A percentile compares a stretch with the other conserved stretches of the same genome.
These are phyloP conservation scores for Sclerurus mexicanus DNA, from an alignment of 2,113 vertebrate species.

Conservation along the genomic window DNA sequence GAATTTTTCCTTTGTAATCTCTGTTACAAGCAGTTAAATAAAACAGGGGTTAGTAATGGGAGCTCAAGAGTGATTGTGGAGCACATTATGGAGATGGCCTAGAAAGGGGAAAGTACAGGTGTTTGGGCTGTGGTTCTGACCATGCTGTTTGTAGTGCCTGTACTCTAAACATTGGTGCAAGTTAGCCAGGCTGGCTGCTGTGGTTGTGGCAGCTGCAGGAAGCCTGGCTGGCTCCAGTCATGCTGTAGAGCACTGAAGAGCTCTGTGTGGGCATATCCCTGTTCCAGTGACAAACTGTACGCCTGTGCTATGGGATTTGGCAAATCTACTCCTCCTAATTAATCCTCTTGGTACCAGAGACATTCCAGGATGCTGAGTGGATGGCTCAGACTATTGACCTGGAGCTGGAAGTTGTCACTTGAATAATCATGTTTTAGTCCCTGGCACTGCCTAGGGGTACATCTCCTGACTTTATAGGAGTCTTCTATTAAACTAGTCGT, in stretches of 20 bases:
- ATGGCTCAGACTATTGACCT: neutral
- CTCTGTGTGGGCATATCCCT: neutral
- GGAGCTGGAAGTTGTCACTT: neutral
- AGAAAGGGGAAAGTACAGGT: neutral
- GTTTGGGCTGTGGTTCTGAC: neutral
- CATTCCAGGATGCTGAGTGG: neutral
- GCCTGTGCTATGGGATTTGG: neutral
- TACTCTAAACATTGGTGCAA: neutral
- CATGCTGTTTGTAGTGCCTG: neutral
- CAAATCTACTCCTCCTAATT: neutral
- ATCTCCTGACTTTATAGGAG: neutral
- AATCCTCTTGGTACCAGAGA: neutral
- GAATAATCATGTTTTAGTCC: neutral
- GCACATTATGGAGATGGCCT: neutral
- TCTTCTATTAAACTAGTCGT: neutral
- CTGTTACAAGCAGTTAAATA: neutral
- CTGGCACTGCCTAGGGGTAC: neutral
- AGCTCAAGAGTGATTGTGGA: neutral
- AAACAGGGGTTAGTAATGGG: neutral
- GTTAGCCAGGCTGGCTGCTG: neutral
- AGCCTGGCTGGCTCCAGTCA: rapidly evolving
- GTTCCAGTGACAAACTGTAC: neutral
- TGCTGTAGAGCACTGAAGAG: neutral
- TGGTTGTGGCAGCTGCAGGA: neutral
- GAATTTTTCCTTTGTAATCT: neutral